A percentile compares a stretch with the other conserved stretches of the same genome.
Conservation (phyloP, 2,888 invertebrate genomes). For the Parnassius smintheus region DNA sequence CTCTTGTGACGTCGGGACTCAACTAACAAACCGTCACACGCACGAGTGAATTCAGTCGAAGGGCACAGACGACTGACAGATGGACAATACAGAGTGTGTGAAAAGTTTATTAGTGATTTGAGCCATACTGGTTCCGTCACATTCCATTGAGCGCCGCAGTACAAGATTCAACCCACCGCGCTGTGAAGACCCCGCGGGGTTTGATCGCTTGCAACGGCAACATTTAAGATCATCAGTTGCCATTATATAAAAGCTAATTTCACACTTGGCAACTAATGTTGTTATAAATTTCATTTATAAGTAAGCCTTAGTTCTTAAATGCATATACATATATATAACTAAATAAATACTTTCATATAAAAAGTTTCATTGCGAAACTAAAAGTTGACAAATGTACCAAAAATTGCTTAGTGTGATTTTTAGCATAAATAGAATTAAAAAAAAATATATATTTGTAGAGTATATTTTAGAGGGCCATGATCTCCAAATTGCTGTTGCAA, state of each 20-base stretch:
- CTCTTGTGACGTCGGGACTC: conserved; percentile 27
- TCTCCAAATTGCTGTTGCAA: conserved; percentile 5
- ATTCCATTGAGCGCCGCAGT: conserved; percentile 40
- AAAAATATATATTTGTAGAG: conserved; percentile 19
- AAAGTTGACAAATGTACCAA: too few species aligned
- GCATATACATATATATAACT: too few species aligned
- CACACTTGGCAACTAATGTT: conserved; percentile 11
- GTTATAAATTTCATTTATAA: neutral
- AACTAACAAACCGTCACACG: conserved; percentile 2
- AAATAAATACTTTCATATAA: too few species aligned
- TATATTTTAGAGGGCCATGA: conserved; percentile 17
- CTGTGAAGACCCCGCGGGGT: conserved; percentile 7
- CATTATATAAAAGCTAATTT: conserved; percentile 15
- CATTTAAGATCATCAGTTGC: conserved; percentile 9
- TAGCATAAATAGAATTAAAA: conserved; percentile 7
- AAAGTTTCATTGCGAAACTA: too few species aligned
- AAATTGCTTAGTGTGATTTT: conserved; percentile 14
- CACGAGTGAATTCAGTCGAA: neutral
- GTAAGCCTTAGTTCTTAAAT: too few species aligned
- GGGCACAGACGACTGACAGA: conserved; percentile 7
- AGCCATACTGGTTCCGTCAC: conserved; percentile 28
- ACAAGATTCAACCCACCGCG: conserved; percentile 32
- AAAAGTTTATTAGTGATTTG: conserved; percentile 26
- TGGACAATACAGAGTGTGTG: conserved; percentile 14
- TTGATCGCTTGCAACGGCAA: conserved; percentile 11